Conservation (phyloP, 1,140 invertebrate species). For the Neuroterus valhalla region DNA sequence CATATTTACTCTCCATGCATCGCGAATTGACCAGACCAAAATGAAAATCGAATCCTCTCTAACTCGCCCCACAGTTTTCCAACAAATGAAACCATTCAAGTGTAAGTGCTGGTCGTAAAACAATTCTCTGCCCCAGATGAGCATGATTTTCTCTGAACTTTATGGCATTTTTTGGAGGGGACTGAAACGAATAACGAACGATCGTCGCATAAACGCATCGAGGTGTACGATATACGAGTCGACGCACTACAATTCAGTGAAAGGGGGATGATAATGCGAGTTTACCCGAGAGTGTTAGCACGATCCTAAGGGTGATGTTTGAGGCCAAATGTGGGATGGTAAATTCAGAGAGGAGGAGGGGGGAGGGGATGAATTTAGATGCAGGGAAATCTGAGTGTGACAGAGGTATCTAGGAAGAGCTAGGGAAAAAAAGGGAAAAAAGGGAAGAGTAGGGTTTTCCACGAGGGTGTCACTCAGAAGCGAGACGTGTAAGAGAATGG, state of each 20-base stretch:
- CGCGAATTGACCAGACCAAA: neutral
- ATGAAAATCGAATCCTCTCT: neutral
- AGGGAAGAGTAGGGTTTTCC: neutral
- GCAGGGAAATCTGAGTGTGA: slow-evolving; percentile 8
- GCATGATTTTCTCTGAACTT: neutral
- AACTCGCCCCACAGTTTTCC: neutral
- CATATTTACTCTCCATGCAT: neutral
- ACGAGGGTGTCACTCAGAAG: slow-evolving; percentile 58
- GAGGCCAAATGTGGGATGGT: slow-evolving; percentile 31
- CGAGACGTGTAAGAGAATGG: slow-evolving; percentile 66
- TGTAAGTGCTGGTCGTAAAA: slow-evolving; percentile 15
- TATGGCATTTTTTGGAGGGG: slow-evolving; percentile 5
- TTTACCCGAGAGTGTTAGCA: slow-evolving; percentile 22
- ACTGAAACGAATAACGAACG: slow-evolving; percentile 24
- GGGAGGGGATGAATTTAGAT: slow-evolving; percentile 28
- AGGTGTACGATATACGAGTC: slow-evolving; percentile 18
- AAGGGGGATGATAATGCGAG: slow-evolving; percentile 27
- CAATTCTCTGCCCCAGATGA: slow-evolving; percentile 7
- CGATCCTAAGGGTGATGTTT: slow-evolving; percentile 5
- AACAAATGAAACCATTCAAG: slow-evolving; percentile 10
- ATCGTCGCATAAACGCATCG: slow-evolving; percentile 27
- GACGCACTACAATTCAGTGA: neutral
- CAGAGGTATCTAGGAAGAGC: slow-evolving; percentile 36
- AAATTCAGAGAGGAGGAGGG: slow-evolving; percentile 33
- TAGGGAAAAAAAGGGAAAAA: slow-evolving; percentile 31